Percentiles rank a stretch among this genome's conserved stretches.
These are phyloP conservation scores for Drosophila rellima DNA, from an alignment of 2,888 invertebrate genomes.

Conservation along the genomic window DNA sequence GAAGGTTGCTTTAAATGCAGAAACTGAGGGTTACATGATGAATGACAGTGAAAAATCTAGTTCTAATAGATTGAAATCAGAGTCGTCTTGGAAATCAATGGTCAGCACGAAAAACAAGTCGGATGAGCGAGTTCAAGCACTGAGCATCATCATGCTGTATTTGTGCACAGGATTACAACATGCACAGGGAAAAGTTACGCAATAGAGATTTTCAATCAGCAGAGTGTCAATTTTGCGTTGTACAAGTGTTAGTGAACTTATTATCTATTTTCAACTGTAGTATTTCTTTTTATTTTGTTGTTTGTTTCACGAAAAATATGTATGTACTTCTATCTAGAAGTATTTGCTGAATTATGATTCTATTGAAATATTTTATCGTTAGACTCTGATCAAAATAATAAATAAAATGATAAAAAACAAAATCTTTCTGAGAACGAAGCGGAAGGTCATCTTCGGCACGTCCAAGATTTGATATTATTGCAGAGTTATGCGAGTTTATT, in stretches of 20 bases:
- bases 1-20: conserved; percentile 91
- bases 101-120: conserved; percentile 86
- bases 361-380: conserved; percentile 23
- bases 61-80: conserved; percentile 87
- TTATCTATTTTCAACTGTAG: conserved; percentile 51
- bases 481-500: too few species aligned
- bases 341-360: not conserved
- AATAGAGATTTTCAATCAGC: conserved; percentile 57
- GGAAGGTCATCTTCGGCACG: too few species aligned
- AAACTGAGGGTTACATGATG: conserved; percentile 87
- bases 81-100: conserved; percentile 85
- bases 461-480: too few species aligned
- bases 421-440: too few species aligned
- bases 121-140: conserved; percentile 94
- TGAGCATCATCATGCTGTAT: conserved; percentile 97
- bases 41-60: conserved; percentile 27
- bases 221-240: conserved; percentile 26
- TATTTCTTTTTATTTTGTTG: conserved; percentile 49
- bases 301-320: conserved; percentile 27
- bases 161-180: conserved; percentile 96
- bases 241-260: conserved; percentile 73
- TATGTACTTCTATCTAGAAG: conserved; percentile 8
- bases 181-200: conserved; percentile 84
- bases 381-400: conserved; percentile 33
- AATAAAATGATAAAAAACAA: conserved; percentile 7